Percentiles rank a stretch among this genome's conserved stretches.
These are phyloP conservation scores for Mamestra configurata DNA, from an alignment of 1,140 invertebrate species.

Conservation along the genomic window DNA sequence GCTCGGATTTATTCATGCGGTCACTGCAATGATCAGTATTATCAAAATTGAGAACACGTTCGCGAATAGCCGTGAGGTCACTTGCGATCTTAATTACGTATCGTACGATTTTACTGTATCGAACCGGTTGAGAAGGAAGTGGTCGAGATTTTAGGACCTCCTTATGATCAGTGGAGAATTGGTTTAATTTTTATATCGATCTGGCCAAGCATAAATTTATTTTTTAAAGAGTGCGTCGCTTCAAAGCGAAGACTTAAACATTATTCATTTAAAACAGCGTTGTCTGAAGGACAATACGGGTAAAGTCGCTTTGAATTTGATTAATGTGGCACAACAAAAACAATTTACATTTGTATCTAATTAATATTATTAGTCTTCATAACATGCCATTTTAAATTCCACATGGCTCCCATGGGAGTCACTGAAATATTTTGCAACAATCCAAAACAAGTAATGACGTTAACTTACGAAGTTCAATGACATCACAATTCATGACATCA, in stretches of 20 bases:
- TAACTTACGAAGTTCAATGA: constrained; percentile 49
- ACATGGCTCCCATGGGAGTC: constrained; percentile 16
- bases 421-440: not conserved
- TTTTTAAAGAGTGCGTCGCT: not conserved
- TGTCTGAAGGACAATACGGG: constrained; percentile 9
- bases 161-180: not conserved
- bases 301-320: not conserved
- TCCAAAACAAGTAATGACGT: constrained; percentile 30
- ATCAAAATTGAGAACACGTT: constrained; percentile 43
- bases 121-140: constrained; percentile 46
- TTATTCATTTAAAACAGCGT: not conserved
- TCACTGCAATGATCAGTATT: constrained; percentile 28
- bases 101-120: constrained; percentile 47
- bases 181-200: not conserved
- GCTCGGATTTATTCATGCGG: not conserved
- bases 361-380: constrained; percentile 23
- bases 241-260: not conserved
- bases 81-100: constrained; percentile 24
- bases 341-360: constrained; percentile 28
- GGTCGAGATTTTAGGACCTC: constrained; percentile 24
- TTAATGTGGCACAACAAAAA: constrained; percentile 6
- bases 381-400: constrained; percentile 10
- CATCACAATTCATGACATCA: constrained; percentile 62
- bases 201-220: not conserved
- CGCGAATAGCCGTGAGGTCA: constrained; percentile 42